A percentile compares a stretch with the other conserved stretches of the same genome.
These are phyloP conservation scores for Drosophila glabriapex DNA, from an alignment of 2,888 invertebrate species.

Conservation along the genomic window DNA sequence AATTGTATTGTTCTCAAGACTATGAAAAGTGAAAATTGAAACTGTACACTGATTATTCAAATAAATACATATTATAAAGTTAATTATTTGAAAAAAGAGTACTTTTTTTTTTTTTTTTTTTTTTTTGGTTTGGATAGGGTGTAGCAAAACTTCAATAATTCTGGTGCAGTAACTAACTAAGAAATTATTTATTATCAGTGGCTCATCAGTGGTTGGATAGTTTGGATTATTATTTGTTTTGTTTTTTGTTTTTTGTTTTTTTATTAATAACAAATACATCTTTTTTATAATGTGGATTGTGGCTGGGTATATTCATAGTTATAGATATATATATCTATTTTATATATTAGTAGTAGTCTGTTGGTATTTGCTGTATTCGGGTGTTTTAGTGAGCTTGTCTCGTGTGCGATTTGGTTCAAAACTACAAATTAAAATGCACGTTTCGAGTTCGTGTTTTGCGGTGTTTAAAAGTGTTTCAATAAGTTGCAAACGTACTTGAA, in stretches of 20 bases:
- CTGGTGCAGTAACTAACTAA: slow-evolving; percentile 51
- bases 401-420: slow-evolving; percentile 8
- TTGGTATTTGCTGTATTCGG: slow-evolving; percentile 13
- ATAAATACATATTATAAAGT: slow-evolving; percentile 27
- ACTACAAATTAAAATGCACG: slow-evolving; percentile 55
- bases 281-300: slow-evolving; percentile 19
- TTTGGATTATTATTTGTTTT: neutral
- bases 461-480: neutral
- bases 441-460: neutral
- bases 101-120: neutral
- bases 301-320: slow-evolving; percentile 4
- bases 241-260: neutral
- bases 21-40: slow-evolving; percentile 9
- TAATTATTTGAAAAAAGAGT: neutral
- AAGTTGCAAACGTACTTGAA: slow-evolving; percentile 2
- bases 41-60: slow-evolving; percentile 20
- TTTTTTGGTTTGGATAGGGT: slow-evolving; percentile 27
- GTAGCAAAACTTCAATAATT: slow-evolving; percentile 53
- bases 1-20: slow-evolving; percentile 1
- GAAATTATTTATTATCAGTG: slow-evolving; percentile 42
- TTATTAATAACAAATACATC: slow-evolving; percentile 9
- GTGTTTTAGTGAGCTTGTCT: slow-evolving; percentile 30
- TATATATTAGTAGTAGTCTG: neutral
- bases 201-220: slow-evolving; percentile 14
- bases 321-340: neutral